Evolutionary conservation across 2,888 invertebrate species (phyloP).

Genomic region (Dermolepida albohirtum): DNA sequence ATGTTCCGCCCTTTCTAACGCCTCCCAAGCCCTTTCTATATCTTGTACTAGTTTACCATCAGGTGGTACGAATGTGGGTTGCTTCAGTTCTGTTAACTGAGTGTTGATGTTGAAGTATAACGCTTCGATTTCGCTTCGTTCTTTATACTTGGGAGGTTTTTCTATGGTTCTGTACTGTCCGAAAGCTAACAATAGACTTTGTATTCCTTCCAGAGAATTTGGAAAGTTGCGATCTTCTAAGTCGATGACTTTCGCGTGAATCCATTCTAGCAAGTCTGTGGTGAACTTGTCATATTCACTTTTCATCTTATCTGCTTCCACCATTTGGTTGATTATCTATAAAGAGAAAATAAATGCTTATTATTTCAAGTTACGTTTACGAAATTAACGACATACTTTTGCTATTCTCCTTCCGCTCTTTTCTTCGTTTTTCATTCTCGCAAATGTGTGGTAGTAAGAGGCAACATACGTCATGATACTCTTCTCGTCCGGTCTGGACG

Average conservation of each 20-base stretch:
- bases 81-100: conserved; percentile 92
- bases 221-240: conserved; percentile 90
- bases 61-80: conserved; percentile 85
- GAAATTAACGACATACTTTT: conserved; percentile 75
- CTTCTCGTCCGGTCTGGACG: conserved; percentile 94
- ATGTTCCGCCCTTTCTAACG: conserved; percentile 93
- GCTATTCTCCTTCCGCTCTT: conserved; percentile 97
- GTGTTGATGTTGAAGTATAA: conserved; percentile 97
- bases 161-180: conserved; percentile 97
- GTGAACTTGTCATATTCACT: conserved; percentile 88
- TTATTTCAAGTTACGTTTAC: conserved; percentile 21
- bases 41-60: conserved; percentile 95
- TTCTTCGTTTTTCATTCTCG: conserved; percentile 98
- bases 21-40: conserved; percentile 94
- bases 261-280: conserved; percentile 92
- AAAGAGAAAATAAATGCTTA: not conserved
- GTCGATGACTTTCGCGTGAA: conserved; percentile 83
- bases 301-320: conserved; percentile 94
- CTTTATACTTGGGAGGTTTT: conserved; percentile 98
- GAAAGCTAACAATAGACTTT: conserved; percentile 87
- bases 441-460: conserved; percentile 99
- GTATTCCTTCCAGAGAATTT: conserved; percentile 95
- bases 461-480: conserved; percentile 99
- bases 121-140: conserved; percentile 97
- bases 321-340: conserved; percentile 95